A percentile compares a stretch with the other conserved stretches of the same genome.
These are phyloP conservation scores for Platorchestia sp. DNA, from an alignment of 1,140 invertebrate species.

Conservation along the genomic window DNA sequence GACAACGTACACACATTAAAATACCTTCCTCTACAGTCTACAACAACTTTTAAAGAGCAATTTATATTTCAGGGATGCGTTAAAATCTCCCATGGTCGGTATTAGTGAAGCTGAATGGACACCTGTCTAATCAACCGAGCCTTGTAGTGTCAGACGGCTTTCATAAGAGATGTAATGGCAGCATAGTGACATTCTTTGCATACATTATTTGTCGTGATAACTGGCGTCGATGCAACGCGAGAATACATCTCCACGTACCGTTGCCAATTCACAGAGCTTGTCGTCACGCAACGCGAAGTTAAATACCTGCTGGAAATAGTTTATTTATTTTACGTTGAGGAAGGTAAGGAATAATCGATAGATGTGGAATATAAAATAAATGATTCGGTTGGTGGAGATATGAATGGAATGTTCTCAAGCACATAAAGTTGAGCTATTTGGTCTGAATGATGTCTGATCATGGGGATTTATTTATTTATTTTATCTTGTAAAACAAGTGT, in stretches of 20 bases:
- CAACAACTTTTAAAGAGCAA: not conserved
- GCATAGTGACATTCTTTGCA: not conserved
- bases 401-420: not conserved
- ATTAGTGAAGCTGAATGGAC: not conserved
- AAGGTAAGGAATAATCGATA: not conserved
- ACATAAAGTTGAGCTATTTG: not conserved
- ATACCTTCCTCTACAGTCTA: too few relatives aligned
- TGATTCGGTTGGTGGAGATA: not conserved
- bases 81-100: not conserved
- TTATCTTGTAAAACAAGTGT: not conserved
- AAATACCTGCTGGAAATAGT: not conserved
- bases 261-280: not conserved
- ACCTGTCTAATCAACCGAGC: not conserved
- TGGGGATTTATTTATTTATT: not conserved
- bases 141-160: not conserved
- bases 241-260: not conserved
- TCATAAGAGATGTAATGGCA: not conserved
- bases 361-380: not conserved
- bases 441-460: not conserved
- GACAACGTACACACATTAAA: too few relatives aligned
- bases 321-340: not conserved
- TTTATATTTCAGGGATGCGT: not conserved
- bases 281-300: not conserved
- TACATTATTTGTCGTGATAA: not conserved
- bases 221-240: not conserved